Conservation (phyloP, 2,113 vertebrate species). For the Antennarius striatus region DNA sequence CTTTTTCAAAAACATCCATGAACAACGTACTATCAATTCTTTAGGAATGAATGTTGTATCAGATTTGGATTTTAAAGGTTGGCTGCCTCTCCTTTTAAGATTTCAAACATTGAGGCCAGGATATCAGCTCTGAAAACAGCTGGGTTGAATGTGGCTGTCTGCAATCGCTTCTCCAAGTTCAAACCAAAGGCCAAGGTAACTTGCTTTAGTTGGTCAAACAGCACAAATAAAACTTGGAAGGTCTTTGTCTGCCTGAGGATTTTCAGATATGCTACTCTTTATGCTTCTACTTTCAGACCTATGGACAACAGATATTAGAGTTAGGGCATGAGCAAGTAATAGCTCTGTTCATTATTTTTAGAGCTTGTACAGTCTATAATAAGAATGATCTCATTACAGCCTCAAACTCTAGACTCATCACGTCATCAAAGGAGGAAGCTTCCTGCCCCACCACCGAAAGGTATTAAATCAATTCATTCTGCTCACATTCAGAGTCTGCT, state of each 20-base stretch:
- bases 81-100: conserved; percentile 72
- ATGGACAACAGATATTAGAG: too few relatives aligned
- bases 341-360: neutral
- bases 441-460: conserved; percentile 90
- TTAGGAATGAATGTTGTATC: neutral
- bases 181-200: conserved; percentile 76
- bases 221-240: neutral
- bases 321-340: too few relatives aligned
- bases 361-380: neutral
- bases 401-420: conserved; percentile 93
- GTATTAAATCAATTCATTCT: conserved; percentile 59
- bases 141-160: conserved; percentile 90
- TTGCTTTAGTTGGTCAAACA: neutral
- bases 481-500: too few relatives aligned
- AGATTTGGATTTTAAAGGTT: neutral
- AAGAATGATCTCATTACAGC: conserved; percentile 71
- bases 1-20: too few relatives aligned
- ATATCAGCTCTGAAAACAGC: conserved; percentile 95
- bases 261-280: too few relatives aligned
- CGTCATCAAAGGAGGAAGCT: conserved; percentile 95
- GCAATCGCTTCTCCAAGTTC: conserved; percentile 83
- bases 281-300: too few relatives aligned
- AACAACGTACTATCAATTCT: too few relatives aligned
- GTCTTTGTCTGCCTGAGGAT: neutral
- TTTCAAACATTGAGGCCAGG: conserved; percentile 96